phyloP scores from a whole-genome alignment of 2,888 invertebrate species.

The Sphecodes monilicornis region DNA sequence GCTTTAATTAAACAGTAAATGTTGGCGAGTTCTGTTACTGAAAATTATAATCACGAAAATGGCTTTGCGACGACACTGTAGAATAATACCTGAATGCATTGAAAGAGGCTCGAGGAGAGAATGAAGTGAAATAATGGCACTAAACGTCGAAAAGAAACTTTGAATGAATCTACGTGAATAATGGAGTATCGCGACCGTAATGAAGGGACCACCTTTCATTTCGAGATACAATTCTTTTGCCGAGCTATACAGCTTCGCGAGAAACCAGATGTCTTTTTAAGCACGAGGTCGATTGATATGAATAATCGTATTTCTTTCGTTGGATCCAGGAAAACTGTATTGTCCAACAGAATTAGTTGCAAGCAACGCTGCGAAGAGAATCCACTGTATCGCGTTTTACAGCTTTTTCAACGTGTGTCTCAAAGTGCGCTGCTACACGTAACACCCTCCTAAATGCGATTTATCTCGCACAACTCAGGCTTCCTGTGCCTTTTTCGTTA shows the following conservation, averaged over 20 bases:
- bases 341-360: neutral
- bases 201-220: neutral
- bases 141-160: neutral
- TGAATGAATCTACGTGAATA: conserved; percentile 1
- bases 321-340: neutral
- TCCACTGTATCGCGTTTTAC: conserved; percentile 26
- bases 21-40: neutral
- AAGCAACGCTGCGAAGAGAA: neutral
- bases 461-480: conserved; percentile 15
- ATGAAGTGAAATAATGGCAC: neutral
- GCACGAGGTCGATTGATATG: neutral
- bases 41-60: conserved; percentile 4
- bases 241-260: neutral
- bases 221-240: neutral
- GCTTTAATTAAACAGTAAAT: neutral
- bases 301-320: neutral
- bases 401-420: conserved; percentile 26
- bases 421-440: conserved; percentile 12
- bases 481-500: conserved; percentile 27
- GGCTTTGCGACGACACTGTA: neutral
- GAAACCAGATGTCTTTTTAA: neutral
- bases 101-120: neutral
- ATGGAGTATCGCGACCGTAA: neutral
- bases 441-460: conserved; percentile 17
- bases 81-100: neutral